Base-by-base conservation (phyloP, 2,113 vertebrate species). In the Hemicordylus capensis region DNA sequence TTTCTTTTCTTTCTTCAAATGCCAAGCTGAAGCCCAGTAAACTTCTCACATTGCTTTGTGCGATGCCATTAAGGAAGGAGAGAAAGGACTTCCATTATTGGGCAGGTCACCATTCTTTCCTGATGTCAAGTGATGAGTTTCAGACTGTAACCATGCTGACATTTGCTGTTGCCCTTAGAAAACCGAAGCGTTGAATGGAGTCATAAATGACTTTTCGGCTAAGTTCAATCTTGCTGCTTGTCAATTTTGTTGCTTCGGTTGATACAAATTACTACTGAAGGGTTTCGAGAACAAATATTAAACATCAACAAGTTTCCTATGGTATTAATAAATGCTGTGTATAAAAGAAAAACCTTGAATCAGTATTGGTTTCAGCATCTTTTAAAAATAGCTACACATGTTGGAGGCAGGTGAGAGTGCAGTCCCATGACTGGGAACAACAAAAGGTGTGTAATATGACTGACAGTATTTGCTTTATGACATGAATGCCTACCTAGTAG, bases 261-360 rank as follows among this genome's bases (percentile, higher is more conserved):
- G 37, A 34, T 89, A 69, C 61, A 88, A 91, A 87, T 84, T 79
- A 80, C 76, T 74, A 22, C 69, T 86, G 81, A 88, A 89, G 77
- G 44, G 1, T 92, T 91, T 85, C 81, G 39, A 54, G 78, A 90
- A 86, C 70, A 82, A 92, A 76, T 85, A 92, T 74, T 76, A 88
- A 90, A 81, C 59, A 66, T 61, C 76, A 91, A 66, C 4, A 72
- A 64, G 69, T 70, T 85, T 87, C 31, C 61, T 76, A 2, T 22
- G 59, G 5, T 80, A 90, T 77, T 87, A 87, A 92, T 76, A 87
- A 91, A 84, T 31, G 26, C 39, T 24, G 22, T 59, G 69, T 69
- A 61, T 89, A 78, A 20, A 37, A n/a, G 19, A 37, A 54, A 86
- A 90, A 74, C 51, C 73, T 20, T 82, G 31, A 3, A 4, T 70